Conservation (phyloP, 2,888 invertebrate genomes). For the Anthoptus insignis region DNA sequence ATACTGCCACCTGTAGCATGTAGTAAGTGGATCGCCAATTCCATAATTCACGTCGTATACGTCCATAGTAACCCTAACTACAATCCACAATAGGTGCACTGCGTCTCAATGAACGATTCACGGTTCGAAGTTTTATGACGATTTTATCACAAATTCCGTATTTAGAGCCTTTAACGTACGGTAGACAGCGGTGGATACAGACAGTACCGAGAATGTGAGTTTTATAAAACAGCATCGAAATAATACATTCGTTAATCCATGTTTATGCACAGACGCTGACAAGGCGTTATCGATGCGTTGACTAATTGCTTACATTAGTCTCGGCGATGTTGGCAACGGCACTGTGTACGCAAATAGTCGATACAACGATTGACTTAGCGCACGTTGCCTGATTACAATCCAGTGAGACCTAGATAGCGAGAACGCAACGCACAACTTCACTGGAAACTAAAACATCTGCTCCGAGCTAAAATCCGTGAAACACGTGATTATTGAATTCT, state of each 20-base stretch:
- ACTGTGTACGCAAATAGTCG: slow-evolving; percentile 74
- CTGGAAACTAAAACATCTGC: slow-evolving; percentile 16
- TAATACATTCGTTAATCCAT: slow-evolving; percentile 57
- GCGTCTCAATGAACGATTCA: slow-evolving; percentile 21
- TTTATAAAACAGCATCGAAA: not conserved
- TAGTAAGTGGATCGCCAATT: slow-evolving; percentile 46
- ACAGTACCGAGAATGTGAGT: not conserved
- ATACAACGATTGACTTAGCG: slow-evolving; percentile 73
- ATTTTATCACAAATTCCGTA: not conserved
- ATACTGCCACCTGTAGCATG: slow-evolving; percentile 56
- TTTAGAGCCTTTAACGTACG: too few species aligned
- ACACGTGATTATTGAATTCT: slow-evolving; percentile 7
- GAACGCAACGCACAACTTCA: not conserved
- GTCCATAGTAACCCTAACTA: slow-evolving; percentile 3
- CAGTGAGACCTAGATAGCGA: slow-evolving; percentile 44
- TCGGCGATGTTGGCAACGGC: slow-evolving; percentile 63
- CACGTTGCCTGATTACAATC: slow-evolving; percentile 70
- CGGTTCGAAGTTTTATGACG: not conserved
- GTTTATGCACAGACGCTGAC: slow-evolving; percentile 66
- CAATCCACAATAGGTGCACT: slow-evolving; percentile 25
- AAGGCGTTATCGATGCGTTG: slow-evolving; percentile 70
- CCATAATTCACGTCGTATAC: slow-evolving; percentile 37
- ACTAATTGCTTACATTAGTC: slow-evolving; percentile 81
- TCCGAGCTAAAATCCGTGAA: slow-evolving; percentile 6
- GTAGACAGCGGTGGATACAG: not conserved